Evolutionary conservation across 2,113 vertebrate genomes (phyloP), one percentile per base, ranked within the genome.

Genomic region (Hyaena hyaena): DNA sequence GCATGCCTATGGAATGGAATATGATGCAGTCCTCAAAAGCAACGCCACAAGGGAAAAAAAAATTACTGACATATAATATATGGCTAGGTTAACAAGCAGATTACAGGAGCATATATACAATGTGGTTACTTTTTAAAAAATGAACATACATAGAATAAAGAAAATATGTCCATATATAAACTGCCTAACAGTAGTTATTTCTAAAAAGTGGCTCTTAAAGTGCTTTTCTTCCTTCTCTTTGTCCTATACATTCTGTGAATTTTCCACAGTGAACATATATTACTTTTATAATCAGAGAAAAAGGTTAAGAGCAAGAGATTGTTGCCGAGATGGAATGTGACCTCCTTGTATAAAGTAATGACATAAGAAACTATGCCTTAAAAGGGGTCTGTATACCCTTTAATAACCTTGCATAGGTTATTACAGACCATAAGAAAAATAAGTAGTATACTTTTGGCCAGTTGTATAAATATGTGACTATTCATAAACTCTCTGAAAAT

Each of bases 401-500:
- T 97, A 98, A 97, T 98, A 98, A 97, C 96, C 88, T 96, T 45
- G 84, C 90, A 88, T 95, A 96, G 96, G 96, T 98, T 98, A 97
- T 97, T 98, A 98, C 92, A 95, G 97, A 93, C 96, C 90, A 98
- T 94, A 98, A 97, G 96, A 98, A 98, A 98, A 98, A 97, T 97
- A 98, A 97, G 97, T 98, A 97, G 97, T 97, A 82, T 97, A 96
- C 97, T 97, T 96, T 96, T 79, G 77, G 94, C 97, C 97, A 98
- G 97, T 98, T 98, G 97, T 97, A 96, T 96, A 98, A 98, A 98
- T 98, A 98, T 96, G 97, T 95, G 96, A 96, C 96, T 98, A 97
- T 98, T 97, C 96, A 97, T 98, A 98, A 98, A 97, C 96, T 97
- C 92, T 95, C 96, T 86, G 93, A 96, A 97, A 98, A 97, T 96